These are phyloP conservation scores for Babylonia areolata DNA, from an alignment of 1,140 invertebrate genomes.

Conservation along the genomic window DNA sequence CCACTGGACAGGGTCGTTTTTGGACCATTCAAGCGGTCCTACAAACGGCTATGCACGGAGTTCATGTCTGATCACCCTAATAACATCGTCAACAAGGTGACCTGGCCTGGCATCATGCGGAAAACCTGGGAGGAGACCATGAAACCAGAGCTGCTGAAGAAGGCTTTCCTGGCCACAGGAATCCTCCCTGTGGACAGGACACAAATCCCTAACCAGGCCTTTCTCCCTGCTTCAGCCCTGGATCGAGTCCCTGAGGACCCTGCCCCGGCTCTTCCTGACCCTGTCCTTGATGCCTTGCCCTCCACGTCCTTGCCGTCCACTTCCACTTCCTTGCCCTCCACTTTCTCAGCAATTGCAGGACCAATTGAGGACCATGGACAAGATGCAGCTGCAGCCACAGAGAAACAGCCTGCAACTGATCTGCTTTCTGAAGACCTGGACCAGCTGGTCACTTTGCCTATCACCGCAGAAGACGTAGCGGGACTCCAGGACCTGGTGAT, in stretches of 20 bases:
- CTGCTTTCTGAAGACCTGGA: not conserved
- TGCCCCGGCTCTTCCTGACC: too few relatives aligned
- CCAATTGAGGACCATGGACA: not conserved
- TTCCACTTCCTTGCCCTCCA: too few relatives aligned
- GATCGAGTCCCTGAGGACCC: not conserved
- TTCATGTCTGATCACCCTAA: constrained; percentile 38
- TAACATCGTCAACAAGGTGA: constrained; percentile 47
- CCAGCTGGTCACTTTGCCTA: not conserved
- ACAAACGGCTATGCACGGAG: constrained; percentile 47
- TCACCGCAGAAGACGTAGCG: not conserved
- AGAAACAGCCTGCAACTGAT: not conserved
- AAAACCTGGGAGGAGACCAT: constrained; percentile 8
- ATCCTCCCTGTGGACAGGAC: not conserved
- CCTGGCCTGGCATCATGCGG: constrained; percentile 26
- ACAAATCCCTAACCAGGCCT: not conserved
- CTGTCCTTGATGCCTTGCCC: too few relatives aligned
- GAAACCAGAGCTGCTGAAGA: not conserved
- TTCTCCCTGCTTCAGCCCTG: not conserved
- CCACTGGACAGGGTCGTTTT: constrained; percentile 53
- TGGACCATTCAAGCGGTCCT: constrained; percentile 51
- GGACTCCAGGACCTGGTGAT: not conserved
- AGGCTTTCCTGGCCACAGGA: not conserved
- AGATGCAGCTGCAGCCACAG: not conserved
- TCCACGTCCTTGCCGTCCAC: too few relatives aligned
- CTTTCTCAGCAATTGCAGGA: not conserved